Evolutionary conservation across 1,140 invertebrate genomes (phyloP).

Genomic region (Ostrea edulis): DNA sequence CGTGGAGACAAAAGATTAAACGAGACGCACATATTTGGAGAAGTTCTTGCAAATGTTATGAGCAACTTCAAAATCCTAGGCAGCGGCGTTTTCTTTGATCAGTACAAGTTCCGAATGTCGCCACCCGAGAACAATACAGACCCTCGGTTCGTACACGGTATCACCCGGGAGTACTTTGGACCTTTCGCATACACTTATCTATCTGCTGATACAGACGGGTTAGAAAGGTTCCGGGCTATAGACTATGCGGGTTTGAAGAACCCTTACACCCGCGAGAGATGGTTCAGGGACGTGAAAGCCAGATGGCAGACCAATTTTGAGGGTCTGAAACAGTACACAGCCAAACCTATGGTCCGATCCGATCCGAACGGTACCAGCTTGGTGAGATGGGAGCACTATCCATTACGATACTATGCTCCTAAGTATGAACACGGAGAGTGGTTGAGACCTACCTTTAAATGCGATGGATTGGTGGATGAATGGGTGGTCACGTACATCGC

Average conservation of each 20-base stretch:
- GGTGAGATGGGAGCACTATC: slow-evolving; percentile 84
- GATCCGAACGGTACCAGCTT: slow-evolving; percentile 84
- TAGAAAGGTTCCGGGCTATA: slow-evolving; percentile 79
- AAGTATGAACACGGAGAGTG: slow-evolving; percentile 89
- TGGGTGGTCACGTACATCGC: slow-evolving; percentile 97
- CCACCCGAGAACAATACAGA: slow-evolving; percentile 84
- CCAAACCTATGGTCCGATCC: slow-evolving; percentile 95
- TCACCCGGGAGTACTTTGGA: slow-evolving; percentile 85
- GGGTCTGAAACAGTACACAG: slow-evolving; percentile 92
- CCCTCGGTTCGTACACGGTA: slow-evolving; percentile 82
- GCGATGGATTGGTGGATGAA: slow-evolving; percentile 84
- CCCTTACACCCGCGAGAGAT: slow-evolving; percentile 90
- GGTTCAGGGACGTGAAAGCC: slow-evolving; percentile 92
- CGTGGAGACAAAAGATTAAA: slow-evolving; percentile 75
- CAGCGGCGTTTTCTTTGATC: slow-evolving; percentile 95
- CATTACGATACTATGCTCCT: slow-evolving; percentile 86
- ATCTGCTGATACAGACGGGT: slow-evolving; percentile 87
- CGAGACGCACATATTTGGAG: slow-evolving; percentile 78
- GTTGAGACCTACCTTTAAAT: slow-evolving; percentile 96
- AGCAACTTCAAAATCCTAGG: slow-evolving; percentile 93
- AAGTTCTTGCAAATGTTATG: slow-evolving; percentile 91
- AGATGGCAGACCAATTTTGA: slow-evolving; percentile 97
- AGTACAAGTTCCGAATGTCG: slow-evolving; percentile 90
- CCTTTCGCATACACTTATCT: slow-evolving; percentile 92
- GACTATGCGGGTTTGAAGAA: slow-evolving; percentile 80